These are phyloP conservation scores for Mimumesa dahlbomi DNA, from an alignment of 2,888 invertebrate species.

Conservation along the genomic window DNA sequence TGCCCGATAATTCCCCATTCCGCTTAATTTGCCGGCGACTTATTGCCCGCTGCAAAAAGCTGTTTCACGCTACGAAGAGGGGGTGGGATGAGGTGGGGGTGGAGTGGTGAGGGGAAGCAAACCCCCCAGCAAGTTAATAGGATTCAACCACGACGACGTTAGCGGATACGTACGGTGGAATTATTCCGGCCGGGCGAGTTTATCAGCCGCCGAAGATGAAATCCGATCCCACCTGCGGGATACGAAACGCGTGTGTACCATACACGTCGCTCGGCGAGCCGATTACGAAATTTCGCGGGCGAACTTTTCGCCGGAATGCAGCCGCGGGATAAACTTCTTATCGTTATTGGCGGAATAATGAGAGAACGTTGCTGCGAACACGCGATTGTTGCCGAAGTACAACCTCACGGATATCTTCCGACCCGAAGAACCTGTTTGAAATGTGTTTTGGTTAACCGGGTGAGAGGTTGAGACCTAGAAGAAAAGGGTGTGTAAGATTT, in stretches of 20 bases:
- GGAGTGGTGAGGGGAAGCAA: too few species aligned
- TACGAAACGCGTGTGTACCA: not conserved
- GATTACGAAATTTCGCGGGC: slow-evolving; percentile 41
- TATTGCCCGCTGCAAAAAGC: slow-evolving; percentile 51
- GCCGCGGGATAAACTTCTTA: not conserved
- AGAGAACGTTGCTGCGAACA: too few species aligned
- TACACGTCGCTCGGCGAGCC: slow-evolving; percentile 9
- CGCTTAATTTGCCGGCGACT: slow-evolving; percentile 55
- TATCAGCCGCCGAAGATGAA: slow-evolving; percentile 46
- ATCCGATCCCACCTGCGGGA: slow-evolving; percentile 22
- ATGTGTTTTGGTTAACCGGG: too few species aligned
- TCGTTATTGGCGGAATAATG: too few species aligned
- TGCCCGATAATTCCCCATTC: slow-evolving; percentile 52
- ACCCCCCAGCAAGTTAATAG: slow-evolving; percentile 29
- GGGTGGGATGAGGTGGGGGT: too few species aligned
- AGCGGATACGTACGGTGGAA: slow-evolving; percentile 48
- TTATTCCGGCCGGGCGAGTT: slow-evolving; percentile 41
- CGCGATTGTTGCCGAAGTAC: too few species aligned
- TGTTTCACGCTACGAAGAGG: slow-evolving; percentile 36
- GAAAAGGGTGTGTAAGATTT: too few species aligned
- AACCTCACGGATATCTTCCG: too few species aligned
- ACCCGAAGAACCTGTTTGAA: too few species aligned
- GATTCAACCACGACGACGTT: slow-evolving; percentile 43
- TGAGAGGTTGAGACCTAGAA: too few species aligned
- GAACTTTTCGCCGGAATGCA: not conserved